Evolutionary conservation across 2,888 invertebrate genomes (phyloP).

Genomic region (Anticlea derivata): DNA sequence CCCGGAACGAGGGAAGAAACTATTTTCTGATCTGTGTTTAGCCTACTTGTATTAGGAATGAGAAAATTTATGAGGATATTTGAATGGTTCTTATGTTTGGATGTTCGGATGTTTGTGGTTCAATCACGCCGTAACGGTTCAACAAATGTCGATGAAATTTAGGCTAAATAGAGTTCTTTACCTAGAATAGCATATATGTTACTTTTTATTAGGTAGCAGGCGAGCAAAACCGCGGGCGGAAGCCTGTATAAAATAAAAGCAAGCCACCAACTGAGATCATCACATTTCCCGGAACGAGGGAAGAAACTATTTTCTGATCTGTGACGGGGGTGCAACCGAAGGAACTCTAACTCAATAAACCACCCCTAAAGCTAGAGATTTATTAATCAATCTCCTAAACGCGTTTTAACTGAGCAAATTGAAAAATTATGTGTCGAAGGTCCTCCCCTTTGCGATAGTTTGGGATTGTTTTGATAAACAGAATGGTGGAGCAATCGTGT

Average conservation of each 20-base stretch:
- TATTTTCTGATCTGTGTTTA: slow-evolving; percentile 15
- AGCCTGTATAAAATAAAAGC: slow-evolving; percentile 12
- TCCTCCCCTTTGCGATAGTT: slow-evolving; percentile 35
- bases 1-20: slow-evolving; percentile 24
- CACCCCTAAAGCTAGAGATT: slow-evolving; percentile 68
- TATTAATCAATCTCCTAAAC: slow-evolving; percentile 81
- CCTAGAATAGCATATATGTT: too few relatives aligned
- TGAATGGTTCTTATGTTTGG: too few relatives aligned
- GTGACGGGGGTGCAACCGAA: slow-evolving; percentile 32
- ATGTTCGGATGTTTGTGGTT: too few relatives aligned
- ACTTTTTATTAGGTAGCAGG: too few relatives aligned
- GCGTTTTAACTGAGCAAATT: slow-evolving; percentile 74
- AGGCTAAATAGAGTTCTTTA: too few relatives aligned
- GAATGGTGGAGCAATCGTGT: neutral
- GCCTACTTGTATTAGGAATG: too few relatives aligned
- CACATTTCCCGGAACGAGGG: slow-evolving; percentile 31
- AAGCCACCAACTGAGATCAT: slow-evolving; percentile 32
- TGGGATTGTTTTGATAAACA: slow-evolving; percentile 35
- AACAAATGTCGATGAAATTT: too few relatives aligned
- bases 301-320: slow-evolving; percentile 17
- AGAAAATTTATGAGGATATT: too few relatives aligned
- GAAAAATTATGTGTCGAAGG: slow-evolving; percentile 74
- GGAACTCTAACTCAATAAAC: slow-evolving; percentile 68
- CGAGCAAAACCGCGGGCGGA: too few relatives aligned
- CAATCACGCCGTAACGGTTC: too few relatives aligned